phyloP scores from a whole-genome alignment of 2,113 vertebrate genomes.

The Pelodiscus sinensis region DNA sequence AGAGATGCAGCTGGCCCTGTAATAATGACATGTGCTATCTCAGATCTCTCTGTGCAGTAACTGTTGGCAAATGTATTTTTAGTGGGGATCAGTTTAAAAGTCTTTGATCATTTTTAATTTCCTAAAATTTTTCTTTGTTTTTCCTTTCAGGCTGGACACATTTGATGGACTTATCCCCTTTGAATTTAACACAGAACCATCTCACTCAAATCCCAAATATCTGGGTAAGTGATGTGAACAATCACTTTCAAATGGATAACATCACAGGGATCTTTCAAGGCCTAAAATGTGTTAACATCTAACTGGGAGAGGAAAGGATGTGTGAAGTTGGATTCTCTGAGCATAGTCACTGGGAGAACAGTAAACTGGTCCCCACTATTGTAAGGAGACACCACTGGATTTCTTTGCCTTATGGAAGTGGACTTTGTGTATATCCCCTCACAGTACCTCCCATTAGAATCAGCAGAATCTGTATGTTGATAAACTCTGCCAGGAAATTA shows the following conservation, averaged over 20 bases:
- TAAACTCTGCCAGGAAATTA: not conserved
- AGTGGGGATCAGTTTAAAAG: not conserved
- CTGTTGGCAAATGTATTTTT: not conserved
- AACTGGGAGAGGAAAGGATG: not conserved
- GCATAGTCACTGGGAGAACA: not conserved
- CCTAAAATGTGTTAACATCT: not conserved
- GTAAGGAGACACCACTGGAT: not conserved
- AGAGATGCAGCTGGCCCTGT: not conserved
- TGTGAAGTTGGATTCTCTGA: not conserved
- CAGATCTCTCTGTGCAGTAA: not conserved
- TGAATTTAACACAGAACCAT: constrained; percentile 76
- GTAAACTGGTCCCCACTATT: not conserved
- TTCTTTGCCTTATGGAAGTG: not conserved
- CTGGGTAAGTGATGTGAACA: constrained; percentile 46
- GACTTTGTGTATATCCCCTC: not conserved
- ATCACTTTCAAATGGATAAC: not conserved
- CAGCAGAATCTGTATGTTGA: not conserved
- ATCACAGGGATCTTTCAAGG: not conserved
- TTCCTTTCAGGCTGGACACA: constrained; percentile 67
- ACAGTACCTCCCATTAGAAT: not conserved
- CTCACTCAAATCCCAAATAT: constrained; percentile 73
- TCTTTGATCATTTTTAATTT: not conserved
- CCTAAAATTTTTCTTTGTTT: not conserved
- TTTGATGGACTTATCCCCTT: constrained; percentile 81
- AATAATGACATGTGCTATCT: not conserved